Evolutionary conservation across 2,888 invertebrate species (phyloP).

Genomic region (Andricus quercusramuli): DNA sequence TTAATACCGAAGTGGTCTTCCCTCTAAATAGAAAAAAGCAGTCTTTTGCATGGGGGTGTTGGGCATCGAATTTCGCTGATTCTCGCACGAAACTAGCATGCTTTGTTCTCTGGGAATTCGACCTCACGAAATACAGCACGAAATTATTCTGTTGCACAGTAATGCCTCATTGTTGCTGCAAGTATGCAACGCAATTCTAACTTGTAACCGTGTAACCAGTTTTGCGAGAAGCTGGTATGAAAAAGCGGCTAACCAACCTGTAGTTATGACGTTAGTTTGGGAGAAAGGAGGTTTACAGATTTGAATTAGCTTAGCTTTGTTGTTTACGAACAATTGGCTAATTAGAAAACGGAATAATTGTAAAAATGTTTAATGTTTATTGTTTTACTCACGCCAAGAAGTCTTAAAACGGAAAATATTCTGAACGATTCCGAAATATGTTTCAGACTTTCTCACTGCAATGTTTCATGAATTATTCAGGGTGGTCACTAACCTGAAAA

Average conservation of each 20-base stretch:
- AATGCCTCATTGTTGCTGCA: constrained; percentile 32
- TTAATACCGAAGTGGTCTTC: constrained; percentile 31
- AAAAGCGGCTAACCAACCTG: background rate
- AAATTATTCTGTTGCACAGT: constrained; percentile 22
- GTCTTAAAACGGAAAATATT: background rate
- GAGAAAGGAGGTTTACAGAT: constrained; percentile 8
- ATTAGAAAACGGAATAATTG: background rate
- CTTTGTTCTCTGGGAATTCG: constrained; percentile 25
- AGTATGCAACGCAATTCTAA: constrained; percentile 23
- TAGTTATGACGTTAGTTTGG: constrained; percentile 8
- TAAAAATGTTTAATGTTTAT: background rate
- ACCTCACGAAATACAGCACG: constrained; percentile 5
- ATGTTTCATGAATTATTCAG: background rate
- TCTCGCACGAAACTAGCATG: background rate
- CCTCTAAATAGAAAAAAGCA: constrained; percentile 6
- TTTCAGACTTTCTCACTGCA: background rate
- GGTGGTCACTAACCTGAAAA: no score
- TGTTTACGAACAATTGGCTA: background rate
- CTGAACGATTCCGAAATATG: background rate
- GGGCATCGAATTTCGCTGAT: constrained; percentile 24
- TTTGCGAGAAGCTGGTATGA: background rate
- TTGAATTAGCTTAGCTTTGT: background rate
- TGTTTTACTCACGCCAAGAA: background rate
- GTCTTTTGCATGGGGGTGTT: background rate
- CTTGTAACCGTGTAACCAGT: constrained; percentile 13